Percentiles rank a stretch among this genome's conserved stretches.
phyloP scores from a whole-genome alignment of 2,113 vertebrate genomes.

The Alethe castanea region DNA sequence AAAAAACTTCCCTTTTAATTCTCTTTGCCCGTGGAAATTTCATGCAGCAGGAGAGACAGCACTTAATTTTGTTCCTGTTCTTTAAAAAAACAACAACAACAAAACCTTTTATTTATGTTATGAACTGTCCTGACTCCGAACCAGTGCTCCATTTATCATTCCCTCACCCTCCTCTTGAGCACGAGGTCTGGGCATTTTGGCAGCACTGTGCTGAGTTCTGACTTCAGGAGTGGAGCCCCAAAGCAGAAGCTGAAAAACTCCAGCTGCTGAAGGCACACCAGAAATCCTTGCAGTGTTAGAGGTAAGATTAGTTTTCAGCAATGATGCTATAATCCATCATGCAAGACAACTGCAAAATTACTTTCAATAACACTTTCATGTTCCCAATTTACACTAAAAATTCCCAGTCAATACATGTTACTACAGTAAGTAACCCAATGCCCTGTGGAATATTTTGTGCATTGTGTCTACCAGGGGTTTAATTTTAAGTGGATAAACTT shows the following conservation, averaged over 20 bases:
- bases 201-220: background rate
- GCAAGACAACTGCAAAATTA: slow-evolving; percentile 57
- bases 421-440: background rate
- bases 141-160: background rate
- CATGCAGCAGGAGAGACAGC: background rate
- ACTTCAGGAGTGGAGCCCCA: background rate
- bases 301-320: slow-evolving; percentile 52
- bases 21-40: background rate
- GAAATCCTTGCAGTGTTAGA: background rate
- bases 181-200: background rate
- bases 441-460: background rate
- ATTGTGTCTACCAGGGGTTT: background rate
- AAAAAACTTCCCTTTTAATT: background rate
- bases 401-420: slow-evolving; percentile 44
- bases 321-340: slow-evolving; percentile 57
- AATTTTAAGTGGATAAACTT: background rate
- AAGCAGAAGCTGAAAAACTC: background rate
- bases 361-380: slow-evolving; percentile 35
- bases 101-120: background rate
- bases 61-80: background rate
- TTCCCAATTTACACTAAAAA: slow-evolving; percentile 38
- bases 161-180: background rate
- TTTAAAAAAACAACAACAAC: background rate
- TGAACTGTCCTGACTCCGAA: background rate
- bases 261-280: background rate